Conservation (phyloP, 2,888 invertebrate genomes). For the Cataglyphis cursor region DNA sequence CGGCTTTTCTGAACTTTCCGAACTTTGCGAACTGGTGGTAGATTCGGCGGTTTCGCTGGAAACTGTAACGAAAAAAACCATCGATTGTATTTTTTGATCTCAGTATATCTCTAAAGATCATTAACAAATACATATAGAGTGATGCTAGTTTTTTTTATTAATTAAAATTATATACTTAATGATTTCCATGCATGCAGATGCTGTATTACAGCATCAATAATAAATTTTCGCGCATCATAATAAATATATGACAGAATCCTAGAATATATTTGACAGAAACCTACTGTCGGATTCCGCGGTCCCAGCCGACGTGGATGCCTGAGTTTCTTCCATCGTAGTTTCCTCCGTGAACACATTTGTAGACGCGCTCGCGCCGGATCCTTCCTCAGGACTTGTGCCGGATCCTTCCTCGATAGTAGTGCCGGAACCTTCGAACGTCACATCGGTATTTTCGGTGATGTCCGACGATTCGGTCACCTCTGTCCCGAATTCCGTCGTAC, state of each 20-base stretch:
- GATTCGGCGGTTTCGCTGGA: slow-evolving; percentile 44
- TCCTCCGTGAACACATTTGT: slow-evolving; percentile 65
- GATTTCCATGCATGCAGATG: not conserved
- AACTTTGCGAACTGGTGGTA: not conserved
- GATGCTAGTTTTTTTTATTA: not conserved
- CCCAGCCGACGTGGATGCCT: slow-evolving; percentile 36
- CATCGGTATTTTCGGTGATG: slow-evolving; percentile 62
- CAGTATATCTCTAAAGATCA: slow-evolving; percentile 19
- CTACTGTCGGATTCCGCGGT: slow-evolving; percentile 61
- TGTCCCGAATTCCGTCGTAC: slow-evolving; percentile 53
- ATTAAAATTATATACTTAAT: not conserved
- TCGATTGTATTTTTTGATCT: slow-evolving; percentile 33
- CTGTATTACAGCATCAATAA: not conserved
- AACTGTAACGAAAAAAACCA: slow-evolving; percentile 58
- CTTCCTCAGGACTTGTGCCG: slow-evolving; percentile 46
- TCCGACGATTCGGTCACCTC: slow-evolving; percentile 54
- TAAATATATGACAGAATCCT: slow-evolving; percentile 8
- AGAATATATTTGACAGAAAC: slow-evolving; percentile 17
- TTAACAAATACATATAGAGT: not conserved
- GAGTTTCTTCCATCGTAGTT: slow-evolving; percentile 52
- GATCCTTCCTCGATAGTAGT: slow-evolving; percentile 34
- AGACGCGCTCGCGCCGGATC: slow-evolving; percentile 54
- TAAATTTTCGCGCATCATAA: not conserved
- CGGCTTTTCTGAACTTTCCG: slow-evolving; percentile 5
- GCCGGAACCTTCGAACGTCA: slow-evolving; percentile 51